Evolutionary conservation across 2,113 vertebrate genomes (phyloP).

Genomic region (Excalfactoria chinensis): DNA sequence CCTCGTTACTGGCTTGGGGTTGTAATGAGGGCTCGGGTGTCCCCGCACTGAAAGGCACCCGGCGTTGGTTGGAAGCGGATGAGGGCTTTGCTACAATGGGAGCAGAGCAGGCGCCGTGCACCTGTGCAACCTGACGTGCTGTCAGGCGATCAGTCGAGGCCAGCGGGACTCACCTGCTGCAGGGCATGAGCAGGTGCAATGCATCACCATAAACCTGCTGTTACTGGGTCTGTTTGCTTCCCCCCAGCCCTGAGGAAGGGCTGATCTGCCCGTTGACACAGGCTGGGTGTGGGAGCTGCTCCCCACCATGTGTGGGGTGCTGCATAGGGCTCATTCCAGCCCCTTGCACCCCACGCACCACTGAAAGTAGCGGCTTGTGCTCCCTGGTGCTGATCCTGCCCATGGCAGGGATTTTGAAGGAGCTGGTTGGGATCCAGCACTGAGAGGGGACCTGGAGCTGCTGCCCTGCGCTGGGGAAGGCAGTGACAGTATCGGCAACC

Average conservation of each 20-base stretch:
- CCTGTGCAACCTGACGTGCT: fast-evolving
- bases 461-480: background rate
- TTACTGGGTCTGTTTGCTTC: fast-evolving
- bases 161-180: fast-evolving
- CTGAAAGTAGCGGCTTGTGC: fast-evolving
- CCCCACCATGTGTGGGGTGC: background rate
- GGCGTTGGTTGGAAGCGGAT: background rate
- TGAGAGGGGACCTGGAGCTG: fast-evolving
- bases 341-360: fast-evolving
- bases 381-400: fast-evolving
- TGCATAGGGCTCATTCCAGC: background rate
- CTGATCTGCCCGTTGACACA: fast-evolving
- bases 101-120: fast-evolving
- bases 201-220: background rate
- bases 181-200: background rate
- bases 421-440: background rate
- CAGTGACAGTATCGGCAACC: background rate
- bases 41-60: background rate
- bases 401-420: fast-evolving
- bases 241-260: background rate
- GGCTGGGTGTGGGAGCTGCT: no score
- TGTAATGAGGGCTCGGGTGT: constrained; percentile 77
- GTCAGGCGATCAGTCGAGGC: fast-evolving
- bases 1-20: constrained; percentile 29
- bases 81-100: background rate